These are phyloP conservation scores for Parauchenoglanis ngamensis DNA, from an alignment of 2,797 vertebrate genomes.

Conservation along the genomic window DNA sequence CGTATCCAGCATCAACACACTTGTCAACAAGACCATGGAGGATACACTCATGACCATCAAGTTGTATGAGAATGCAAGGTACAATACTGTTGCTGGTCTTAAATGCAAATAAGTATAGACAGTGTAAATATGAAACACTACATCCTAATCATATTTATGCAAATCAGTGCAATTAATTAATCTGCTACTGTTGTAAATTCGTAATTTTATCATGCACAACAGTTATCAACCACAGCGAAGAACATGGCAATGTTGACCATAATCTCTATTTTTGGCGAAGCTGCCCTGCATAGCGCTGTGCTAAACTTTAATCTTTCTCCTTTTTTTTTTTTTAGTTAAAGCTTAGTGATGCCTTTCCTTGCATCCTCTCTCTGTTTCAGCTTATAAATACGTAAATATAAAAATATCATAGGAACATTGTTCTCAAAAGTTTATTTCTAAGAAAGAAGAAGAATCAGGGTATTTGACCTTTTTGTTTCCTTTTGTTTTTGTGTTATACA, in stretches of 20 bases:
- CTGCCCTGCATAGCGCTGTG: background rate
- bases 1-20: constrained; percentile 95
- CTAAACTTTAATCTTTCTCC: background rate
- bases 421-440: background rate
- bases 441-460: background rate
- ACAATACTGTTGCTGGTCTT: background rate
- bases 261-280: background rate
- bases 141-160: background rate
- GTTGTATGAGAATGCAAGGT: constrained; percentile 95
- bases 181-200: background rate
- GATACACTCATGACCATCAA: constrained; percentile 96
- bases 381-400: background rate
- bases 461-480: background rate
- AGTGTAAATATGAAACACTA: background rate
- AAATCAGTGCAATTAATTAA: background rate
- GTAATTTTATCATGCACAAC: background rate
- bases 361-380: background rate
- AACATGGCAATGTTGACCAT: background rate
- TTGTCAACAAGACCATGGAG: constrained; percentile 98
- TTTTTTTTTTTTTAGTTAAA: background rate
- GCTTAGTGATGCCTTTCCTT: background rate
- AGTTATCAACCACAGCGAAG: background rate
- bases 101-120: background rate
- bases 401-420: background rate
- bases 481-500: background rate